Base-by-base conservation (phyloP, 2,888 invertebrate species). In the Trachelus iudaicus region DNA sequence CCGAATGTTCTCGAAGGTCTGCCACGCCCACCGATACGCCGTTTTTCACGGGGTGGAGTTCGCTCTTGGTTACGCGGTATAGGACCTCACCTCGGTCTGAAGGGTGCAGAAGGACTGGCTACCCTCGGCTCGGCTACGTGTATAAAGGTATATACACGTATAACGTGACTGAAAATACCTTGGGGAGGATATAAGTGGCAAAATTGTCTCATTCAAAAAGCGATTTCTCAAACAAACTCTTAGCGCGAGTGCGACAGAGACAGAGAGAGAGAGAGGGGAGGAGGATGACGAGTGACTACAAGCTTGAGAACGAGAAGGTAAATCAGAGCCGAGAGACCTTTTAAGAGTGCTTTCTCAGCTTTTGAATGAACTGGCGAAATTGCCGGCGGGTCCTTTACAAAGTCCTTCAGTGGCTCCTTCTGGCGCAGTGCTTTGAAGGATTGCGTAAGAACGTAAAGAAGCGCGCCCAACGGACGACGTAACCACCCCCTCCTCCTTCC, bases 201-300 rank as follows among this genome's bases (percentile, higher is more conserved):
- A 69, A 69, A 69, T 69, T 69, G 69, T 69, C 69, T 69, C 69
- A 69, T 69, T 69, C 69, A 69, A 69, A 69, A 69, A 69, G 69
- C 71, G 69, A 82, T 82, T 81, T 82, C 80, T 79, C 73, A 71
- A 75, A 80, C 79, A 79, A 80, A 78, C 76, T 56, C 68, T 75
- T 79, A 77, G 77, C 79, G 78, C 37, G 6, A 75, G 69, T 75
- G 75, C 34, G 69, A 37, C 73, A 73, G 69, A 35, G 74, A 34
- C 33, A 68, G 56, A 33, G 33, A 12, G 37, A 34, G 68, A 23
- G 56, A 31, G 73, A 33, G 30, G 56, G 34, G 73, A 33, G n/a
- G n/a, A n/a, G n/a, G 71, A 73, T 35, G 75, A 76, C 30, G 74
- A 68, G 73, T 9, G 15, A 23, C 74, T 35, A 11, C 23, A 23